phyloP scores from a whole-genome alignment of 2,888 invertebrate genomes.

The Crepidodera aurea region DNA sequence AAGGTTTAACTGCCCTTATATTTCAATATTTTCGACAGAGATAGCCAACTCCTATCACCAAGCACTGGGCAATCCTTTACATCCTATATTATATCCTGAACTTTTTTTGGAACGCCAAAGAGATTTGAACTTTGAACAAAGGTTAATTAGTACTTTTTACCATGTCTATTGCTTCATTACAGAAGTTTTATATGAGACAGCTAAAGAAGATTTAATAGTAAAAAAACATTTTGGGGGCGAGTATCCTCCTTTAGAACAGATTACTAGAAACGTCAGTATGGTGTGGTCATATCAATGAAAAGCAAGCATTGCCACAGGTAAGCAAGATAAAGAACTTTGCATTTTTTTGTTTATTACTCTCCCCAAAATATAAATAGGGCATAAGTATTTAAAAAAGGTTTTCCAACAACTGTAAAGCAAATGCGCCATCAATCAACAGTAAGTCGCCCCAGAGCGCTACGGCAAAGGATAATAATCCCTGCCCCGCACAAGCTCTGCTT shows the following conservation, averaged over 20 bases:
- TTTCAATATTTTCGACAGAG: slow-evolving; percentile 43
- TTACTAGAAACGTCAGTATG: slow-evolving; percentile 54
- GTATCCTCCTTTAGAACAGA: slow-evolving; percentile 36
- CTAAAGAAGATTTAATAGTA: slow-evolving; percentile 27
- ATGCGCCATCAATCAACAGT: too few species aligned
- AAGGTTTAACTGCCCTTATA: slow-evolving; percentile 44
- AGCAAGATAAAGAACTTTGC: too few species aligned
- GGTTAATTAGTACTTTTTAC: slow-evolving; percentile 41
- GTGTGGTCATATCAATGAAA: slow-evolving; percentile 58
- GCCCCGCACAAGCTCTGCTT: too few species aligned
- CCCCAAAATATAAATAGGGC: too few species aligned
- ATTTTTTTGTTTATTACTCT: too few species aligned
- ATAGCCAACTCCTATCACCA: slow-evolving; percentile 32
- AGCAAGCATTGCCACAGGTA: slow-evolving; percentile 56
- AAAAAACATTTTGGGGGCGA: slow-evolving; percentile 43
- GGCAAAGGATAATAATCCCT: too few species aligned
- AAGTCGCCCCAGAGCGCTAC: too few species aligned
- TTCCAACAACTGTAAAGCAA: too few species aligned
- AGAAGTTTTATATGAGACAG: slow-evolving; percentile 30
- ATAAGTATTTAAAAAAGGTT: too few species aligned
- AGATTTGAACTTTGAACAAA: slow-evolving; percentile 56
- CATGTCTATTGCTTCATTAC: slow-evolving; percentile 11
- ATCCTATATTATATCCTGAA: slow-evolving; percentile 44
- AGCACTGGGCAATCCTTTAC: slow-evolving; percentile 40
- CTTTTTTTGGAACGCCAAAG: slow-evolving; percentile 33